phyloP scores from a whole-genome alignment of 2,113 vertebrate genomes.

The Ginglymostoma cirratum region DNA sequence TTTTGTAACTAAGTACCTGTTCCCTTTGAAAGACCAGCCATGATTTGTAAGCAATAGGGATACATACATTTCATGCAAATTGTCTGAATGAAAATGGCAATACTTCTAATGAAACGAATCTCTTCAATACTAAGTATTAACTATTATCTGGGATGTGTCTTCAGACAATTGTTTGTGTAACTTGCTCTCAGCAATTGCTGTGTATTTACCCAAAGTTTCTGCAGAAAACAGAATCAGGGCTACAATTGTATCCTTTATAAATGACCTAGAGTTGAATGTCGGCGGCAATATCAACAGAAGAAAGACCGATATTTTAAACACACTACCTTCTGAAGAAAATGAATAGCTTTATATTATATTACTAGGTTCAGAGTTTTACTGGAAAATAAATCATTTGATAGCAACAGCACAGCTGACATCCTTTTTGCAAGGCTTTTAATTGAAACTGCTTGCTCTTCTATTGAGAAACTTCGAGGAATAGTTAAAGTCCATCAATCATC shows the following conservation, averaged over 20 bases:
- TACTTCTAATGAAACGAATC: neutral
- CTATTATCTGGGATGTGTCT: neutral
- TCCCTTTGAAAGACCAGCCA: neutral
- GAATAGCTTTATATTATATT: neutral
- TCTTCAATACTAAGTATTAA: neutral
- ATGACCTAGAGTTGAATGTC: neutral
- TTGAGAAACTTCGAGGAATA: constrained; percentile 13
- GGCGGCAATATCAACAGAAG: neutral
- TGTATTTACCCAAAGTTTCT: neutral
- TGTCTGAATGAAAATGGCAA: neutral
- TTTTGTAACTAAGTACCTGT: neutral
- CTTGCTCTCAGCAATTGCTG: too few relatives aligned
- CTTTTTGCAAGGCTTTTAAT: neutral
- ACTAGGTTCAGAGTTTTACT: neutral
- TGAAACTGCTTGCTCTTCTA: neutral
- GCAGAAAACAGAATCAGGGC: neutral
- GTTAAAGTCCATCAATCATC: constrained; percentile 19
- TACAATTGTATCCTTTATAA: neutral
- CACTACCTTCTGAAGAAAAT: neutral
- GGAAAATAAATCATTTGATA: constrained; percentile 9
- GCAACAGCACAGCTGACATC: neutral
- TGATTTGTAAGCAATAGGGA: neutral
- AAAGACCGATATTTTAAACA: neutral
- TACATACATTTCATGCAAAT: neutral
- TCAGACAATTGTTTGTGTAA: neutral